phyloP scores from a whole-genome alignment of 2,888 invertebrate species.

The Galerucella nymphaeae region DNA sequence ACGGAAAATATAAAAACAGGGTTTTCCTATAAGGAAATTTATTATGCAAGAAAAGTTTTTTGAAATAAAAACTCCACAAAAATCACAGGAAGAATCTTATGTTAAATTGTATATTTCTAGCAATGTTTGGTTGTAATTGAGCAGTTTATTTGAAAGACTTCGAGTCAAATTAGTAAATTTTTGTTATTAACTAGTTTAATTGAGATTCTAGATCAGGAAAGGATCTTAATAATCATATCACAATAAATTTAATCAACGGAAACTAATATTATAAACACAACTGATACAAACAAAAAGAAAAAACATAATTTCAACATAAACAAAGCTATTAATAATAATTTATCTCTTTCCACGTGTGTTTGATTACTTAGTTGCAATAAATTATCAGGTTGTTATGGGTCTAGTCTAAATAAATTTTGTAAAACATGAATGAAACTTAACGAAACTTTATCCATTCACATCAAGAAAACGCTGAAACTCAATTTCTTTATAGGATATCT shows the following conservation, averaged over 20 bases:
- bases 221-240: too few species aligned
- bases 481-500: constrained; percentile 4
- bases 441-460: neutral
- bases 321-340: neutral
- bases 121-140: too few species aligned
- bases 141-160: too few species aligned
- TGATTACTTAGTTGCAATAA: constrained; percentile 12
- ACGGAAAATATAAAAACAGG: neutral
- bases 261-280: neutral
- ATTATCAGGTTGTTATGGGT: constrained; percentile 20
- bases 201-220: too few species aligned
- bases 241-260: neutral
- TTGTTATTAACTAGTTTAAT: too few species aligned
- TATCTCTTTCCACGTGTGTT: constrained; percentile 13
- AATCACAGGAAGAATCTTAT: too few species aligned
- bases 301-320: neutral
- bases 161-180: too few species aligned
- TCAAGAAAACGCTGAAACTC: neutral
- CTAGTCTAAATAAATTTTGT: neutral
- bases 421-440: constrained; percentile 10
- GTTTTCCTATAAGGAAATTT: neutral
- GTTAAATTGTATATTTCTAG: too few species aligned
- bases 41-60: neutral
- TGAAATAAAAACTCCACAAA: too few species aligned
- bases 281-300: neutral